Evolutionary conservation across 92 coral and sea anemone species (phyloP).

Genomic region (Parazoanthus darwini): DNA sequence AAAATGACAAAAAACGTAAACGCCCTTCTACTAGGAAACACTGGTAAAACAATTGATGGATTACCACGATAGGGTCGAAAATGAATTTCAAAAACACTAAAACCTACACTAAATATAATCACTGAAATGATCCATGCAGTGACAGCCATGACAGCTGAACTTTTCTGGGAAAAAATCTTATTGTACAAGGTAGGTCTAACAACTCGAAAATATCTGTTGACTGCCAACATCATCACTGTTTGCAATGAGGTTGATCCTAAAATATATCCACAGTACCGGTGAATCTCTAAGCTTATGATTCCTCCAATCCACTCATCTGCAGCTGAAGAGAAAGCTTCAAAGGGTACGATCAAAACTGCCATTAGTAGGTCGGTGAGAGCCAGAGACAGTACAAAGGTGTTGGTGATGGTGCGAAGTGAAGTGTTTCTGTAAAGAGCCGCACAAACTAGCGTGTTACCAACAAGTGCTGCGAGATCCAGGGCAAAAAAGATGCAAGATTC

Average conservation of each 20-base stretch:
- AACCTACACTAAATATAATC: not conserved
- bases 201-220: slow-evolving; percentile 3
- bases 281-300: not conserved
- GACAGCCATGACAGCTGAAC: not conserved
- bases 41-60: not conserved
- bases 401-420: slow-evolving; percentile 22
- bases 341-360: not conserved
- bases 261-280: not conserved
- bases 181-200: not conserved
- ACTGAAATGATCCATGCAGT: not conserved
- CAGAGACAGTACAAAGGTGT: slow-evolving; percentile 8
- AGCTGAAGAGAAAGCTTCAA: not conserved
- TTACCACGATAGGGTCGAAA: slow-evolving; percentile 2
- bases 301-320: slow-evolving; percentile 7
- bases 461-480: slow-evolving; percentile 8
- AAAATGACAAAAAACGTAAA: not conserved
- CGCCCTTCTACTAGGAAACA: not conserved
- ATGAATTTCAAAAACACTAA: not conserved
- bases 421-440: slow-evolving; percentile 13
- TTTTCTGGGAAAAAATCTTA: slow-evolving; percentile 3
- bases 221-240: not conserved
- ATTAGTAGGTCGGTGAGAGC: not conserved
- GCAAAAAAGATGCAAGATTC: slow-evolving; percentile 7
- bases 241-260: not conserved
- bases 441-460: slow-evolving; percentile 29